Evolutionary conservation across 2,797 vertebrate species (phyloP), one percentile per base, ranked within the genome.

Genomic region (Argya squamiceps): DNA sequence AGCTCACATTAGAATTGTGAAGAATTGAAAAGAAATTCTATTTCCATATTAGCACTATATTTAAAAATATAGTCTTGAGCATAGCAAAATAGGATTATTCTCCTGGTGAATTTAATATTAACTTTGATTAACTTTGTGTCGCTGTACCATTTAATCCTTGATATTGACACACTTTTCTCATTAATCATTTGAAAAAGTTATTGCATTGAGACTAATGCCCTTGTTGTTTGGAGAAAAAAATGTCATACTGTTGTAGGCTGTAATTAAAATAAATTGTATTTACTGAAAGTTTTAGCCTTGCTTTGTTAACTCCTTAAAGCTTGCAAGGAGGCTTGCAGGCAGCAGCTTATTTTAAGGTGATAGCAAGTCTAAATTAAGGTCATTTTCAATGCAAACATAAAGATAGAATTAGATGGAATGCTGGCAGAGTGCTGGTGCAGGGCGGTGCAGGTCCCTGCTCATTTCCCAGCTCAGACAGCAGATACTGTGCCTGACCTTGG

Each of bases 101-200:
- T 96, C 90, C 84, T 71, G 41, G 41, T 92, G 89, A 97, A 96
- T 97, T 95, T 96, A 95, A 84, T 80, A 95, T 59, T 92, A 81
- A 89, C 67, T 92, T 96, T 80, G 43, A 96, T 95, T 90, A 92
- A 84, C 47, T 89, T 89, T 62, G 60, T 62, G 15, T 82, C 70
- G 34, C 44, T 83, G 49, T 84, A 88, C 34, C 49, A 93, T 92
- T 96, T 97, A 96, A 97, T 97, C 89, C 34, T 71, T 95, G 81
- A 82, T 93, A 96, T 93, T 97, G 96, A 96, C 94, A 96, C 91
- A 96, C 64, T 97, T 97, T 97, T 76, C 58, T 96, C 74, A 96
- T 97, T 95, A 98, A 96, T 97, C 92, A 97, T 97, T 97, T 88
- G 75, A 96, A 97, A 93, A 96, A 95, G 85, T 94, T 96, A 82